A percentile compares a stretch with the other conserved stretches of the same genome.
These are phyloP conservation scores for Synergus itoensis DNA, from an alignment of 2,888 invertebrate species.

Conservation along the genomic window DNA sequence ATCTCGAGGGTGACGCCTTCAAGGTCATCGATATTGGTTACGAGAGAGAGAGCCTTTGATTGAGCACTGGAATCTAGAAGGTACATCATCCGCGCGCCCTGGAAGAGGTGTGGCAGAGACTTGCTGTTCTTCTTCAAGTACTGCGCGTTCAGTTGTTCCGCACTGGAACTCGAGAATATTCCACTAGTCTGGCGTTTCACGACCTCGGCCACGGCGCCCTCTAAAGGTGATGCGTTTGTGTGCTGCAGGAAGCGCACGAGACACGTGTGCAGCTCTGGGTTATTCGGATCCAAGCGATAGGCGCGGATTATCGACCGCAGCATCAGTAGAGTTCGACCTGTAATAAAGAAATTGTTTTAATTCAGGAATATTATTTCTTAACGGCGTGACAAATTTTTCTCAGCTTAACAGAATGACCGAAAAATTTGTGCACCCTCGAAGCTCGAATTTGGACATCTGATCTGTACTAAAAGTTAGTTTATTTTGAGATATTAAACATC, in stretches of 20 bases:
- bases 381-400: too few relatives aligned
- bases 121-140: conserved; percentile 75
- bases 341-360: conserved; percentile 62
- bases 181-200: conserved; percentile 79
- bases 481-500: too few relatives aligned
- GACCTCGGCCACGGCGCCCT: conserved; percentile 79
- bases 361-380: neutral
- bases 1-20: conserved; percentile 82
- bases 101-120: conserved; percentile 88
- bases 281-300: conserved; percentile 84
- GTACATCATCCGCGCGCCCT: conserved; percentile 90
- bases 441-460: too few relatives aligned
- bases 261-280: conserved; percentile 93
- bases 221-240: conserved; percentile 77
- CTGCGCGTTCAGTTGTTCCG: conserved; percentile 80
- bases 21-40: conserved; percentile 79
- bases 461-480: too few relatives aligned
- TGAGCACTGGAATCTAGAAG: conserved; percentile 85
- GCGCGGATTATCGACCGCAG: conserved; percentile 97
- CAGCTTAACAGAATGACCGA: too few relatives aligned
- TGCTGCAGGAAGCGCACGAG: conserved; percentile 87
- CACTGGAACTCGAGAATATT: conserved; percentile 80
- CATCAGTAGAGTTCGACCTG: conserved; percentile 95
- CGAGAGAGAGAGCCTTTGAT: conserved; percentile 82
- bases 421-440: too few relatives aligned